Percentiles rank a stretch among this genome's conserved stretches.
Evolutionary conservation across 2,113 vertebrate species (phyloP).

Genomic region (Romanogobio albipinnatus): DNA sequence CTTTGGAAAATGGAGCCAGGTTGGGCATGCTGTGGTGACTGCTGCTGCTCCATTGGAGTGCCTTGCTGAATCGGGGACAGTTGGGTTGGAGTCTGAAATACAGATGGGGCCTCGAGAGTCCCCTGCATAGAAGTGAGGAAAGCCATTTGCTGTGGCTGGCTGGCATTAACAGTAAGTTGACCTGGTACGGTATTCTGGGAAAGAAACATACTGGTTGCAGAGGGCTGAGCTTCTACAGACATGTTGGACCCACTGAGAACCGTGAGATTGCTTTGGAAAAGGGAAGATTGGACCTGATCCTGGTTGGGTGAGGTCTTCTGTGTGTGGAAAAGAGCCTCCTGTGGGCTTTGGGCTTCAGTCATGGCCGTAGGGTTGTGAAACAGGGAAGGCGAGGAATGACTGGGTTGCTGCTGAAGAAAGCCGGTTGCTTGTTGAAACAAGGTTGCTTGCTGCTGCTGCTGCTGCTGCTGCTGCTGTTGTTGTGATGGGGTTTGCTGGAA

Average conservation of each 20-base stretch:
- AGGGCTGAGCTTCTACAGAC: slow-evolving; percentile 84
- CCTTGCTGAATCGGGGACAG: slow-evolving; percentile 85
- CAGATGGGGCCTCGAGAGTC: slow-evolving; percentile 72
- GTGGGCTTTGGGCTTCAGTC: slow-evolving; percentile 82
- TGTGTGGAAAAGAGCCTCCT: slow-evolving; percentile 79
- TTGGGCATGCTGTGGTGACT: slow-evolving; percentile 82
- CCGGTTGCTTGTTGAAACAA: slow-evolving; percentile 89
- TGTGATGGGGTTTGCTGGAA: slow-evolving; percentile 76
- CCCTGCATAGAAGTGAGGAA: slow-evolving; percentile 82
- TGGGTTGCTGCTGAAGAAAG: slow-evolving; percentile 87
- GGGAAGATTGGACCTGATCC: slow-evolving; percentile 87
- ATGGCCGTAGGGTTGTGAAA: slow-evolving; percentile 89
- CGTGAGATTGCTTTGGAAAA: slow-evolving; percentile 88
- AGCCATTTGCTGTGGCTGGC: slow-evolving; percentile 86
- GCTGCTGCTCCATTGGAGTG: slow-evolving; percentile 85
- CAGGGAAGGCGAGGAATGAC: slow-evolving; percentile 84
- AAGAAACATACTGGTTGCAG: slow-evolving; percentile 85
- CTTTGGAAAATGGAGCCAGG: slow-evolving; percentile 81
- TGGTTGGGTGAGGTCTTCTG: slow-evolving; percentile 83
- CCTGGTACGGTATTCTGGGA: slow-evolving; percentile 81
- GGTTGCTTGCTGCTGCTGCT: slow-evolving; percentile 78
- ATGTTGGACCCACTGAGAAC: slow-evolving; percentile 83
- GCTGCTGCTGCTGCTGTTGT: slow-evolving; percentile 78
- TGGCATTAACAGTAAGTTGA: slow-evolving; percentile 74
- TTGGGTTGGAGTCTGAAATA: slow-evolving; percentile 76